Percentiles rank a stretch among this genome's conserved stretches.
Evolutionary conservation across 2,888 invertebrate genomes (phyloP).

Genomic region (Epicampocera succincta): DNA sequence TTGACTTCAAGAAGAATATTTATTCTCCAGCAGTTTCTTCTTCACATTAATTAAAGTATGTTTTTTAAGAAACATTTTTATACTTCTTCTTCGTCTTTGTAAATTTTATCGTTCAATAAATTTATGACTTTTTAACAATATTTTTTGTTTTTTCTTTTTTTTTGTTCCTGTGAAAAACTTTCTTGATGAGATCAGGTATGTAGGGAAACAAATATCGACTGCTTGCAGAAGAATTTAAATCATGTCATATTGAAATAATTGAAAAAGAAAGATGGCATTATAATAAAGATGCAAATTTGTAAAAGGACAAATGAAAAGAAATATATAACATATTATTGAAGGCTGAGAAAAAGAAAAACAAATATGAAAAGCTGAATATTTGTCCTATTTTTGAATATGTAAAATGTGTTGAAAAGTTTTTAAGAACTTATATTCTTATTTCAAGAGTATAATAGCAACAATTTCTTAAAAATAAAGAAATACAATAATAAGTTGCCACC

Average conservation of each 20-base stretch:
- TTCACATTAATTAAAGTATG: constrained; percentile 38
- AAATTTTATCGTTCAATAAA: constrained; percentile 22
- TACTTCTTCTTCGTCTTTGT: not conserved
- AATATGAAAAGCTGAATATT: not conserved
- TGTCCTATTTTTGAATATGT: too few species aligned
- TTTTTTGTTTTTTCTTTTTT: not conserved
- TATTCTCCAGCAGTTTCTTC: constrained; percentile 17
- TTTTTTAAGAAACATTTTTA: not conserved
- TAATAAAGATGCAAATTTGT: constrained; percentile 26
- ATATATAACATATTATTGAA: not conserved
- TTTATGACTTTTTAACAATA: constrained; percentile 27
- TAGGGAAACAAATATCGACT: constrained; percentile 22
- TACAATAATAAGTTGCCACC: too few species aligned
- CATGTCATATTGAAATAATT: constrained; percentile 42
- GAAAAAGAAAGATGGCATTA: not conserved
- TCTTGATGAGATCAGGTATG: not conserved
- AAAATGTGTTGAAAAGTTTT: too few species aligned
- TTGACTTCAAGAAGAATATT: not conserved
- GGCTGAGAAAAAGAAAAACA: not conserved
- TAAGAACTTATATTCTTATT: too few species aligned
- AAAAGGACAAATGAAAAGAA: constrained; percentile 20
- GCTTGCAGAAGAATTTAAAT: constrained; percentile 27
- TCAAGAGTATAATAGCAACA: too few species aligned
- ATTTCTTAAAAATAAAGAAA: too few species aligned
- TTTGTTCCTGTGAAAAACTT: not conserved